These are phyloP conservation scores for Hypomecis punctinalis DNA, from an alignment of 2,888 invertebrate genomes.

Conservation along the genomic window DNA sequence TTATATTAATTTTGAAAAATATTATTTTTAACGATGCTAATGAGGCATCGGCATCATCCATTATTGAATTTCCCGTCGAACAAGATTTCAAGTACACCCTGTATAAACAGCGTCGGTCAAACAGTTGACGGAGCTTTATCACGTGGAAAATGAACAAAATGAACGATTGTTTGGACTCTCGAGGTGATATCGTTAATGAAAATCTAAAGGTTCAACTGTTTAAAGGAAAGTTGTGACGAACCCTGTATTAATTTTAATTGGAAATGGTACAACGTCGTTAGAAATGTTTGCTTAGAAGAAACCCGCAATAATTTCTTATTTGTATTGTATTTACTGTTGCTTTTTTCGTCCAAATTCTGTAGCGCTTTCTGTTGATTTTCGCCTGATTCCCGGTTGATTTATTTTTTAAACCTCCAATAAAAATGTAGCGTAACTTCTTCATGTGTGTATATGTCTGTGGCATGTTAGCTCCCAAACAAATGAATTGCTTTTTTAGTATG, in stretches of 20 bases:
- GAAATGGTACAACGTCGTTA: background rate
- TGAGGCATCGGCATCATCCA: no score
- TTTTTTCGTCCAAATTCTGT: no score
- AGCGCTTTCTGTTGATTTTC: no score
- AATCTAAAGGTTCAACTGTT: conserved; percentile 13
- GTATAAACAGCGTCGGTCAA: conserved; percentile 9
- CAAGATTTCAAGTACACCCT: background rate
- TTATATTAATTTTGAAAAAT: no score
- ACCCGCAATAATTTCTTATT: background rate
- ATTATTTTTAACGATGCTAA: no score
- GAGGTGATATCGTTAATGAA: conserved; percentile 20
- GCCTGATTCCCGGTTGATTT: no score
- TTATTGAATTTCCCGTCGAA: background rate
- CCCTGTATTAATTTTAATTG: conserved; percentile 5
- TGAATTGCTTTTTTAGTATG: no score
- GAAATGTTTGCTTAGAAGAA: background rate
- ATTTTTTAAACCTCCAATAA: no score
- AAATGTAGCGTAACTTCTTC: no score
- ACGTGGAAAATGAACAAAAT: conserved; percentile 30
- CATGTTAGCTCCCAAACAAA: no score
- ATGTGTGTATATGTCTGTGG: no score
- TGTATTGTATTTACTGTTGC: background rate
- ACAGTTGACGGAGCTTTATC: conserved; percentile 26
- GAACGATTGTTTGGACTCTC: conserved; percentile 17
- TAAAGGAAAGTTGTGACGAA: background rate